Base-by-base conservation (phyloP, 2,113 vertebrate genomes). In the Syrrhaptes paradoxus region DNA sequence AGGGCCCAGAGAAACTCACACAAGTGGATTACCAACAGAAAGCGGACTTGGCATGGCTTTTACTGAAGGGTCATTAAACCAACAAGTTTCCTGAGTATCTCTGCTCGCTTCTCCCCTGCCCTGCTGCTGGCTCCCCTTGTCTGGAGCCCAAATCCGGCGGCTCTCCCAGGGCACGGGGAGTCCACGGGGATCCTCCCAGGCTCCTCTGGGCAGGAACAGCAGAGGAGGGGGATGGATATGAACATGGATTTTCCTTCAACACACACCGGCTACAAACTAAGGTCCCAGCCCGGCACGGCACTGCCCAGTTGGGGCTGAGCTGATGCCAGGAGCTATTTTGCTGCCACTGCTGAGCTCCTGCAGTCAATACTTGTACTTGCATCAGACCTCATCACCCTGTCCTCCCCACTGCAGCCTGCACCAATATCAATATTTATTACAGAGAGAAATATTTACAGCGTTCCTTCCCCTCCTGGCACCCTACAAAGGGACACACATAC, bases 61-160 rank as follows among this genome's bases (percentile, higher is more conserved):
- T 94, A 91, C 94, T 90, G 96, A 96, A 95, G 24, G 72, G 92
- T 59, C 92, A 97, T 95, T 94, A 95, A 96, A 96, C 87, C 93
- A 97, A 85, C 70, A 74, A 93, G 81, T 97, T 97, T 98, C 98
- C 98, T 98, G 98, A 98, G 97, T 96, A 96, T 91, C 93, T 93
- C 93, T 89, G 65, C 82, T 4, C 10, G 78, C 45, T 89, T 81
- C 87, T 97, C 95, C 96, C 88, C 87, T 94, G 52, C n/a, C 31
- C 90, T 55, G 87, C 61, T 54, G 75, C 94, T 75, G 88, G 81
- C 68, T 81, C 80, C 87, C 89, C 92, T 94, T 58, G 54, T 55
- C 72, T 29, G 17, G 9, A 82, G 81, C 85, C 29, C 6, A n/a
- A 68, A 36, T 34, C 63, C 15, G 1, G 43, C 52, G 66, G 75